Percentiles rank a stretch among this genome's conserved stretches.
Conservation (phyloP, 2,797 vertebrate genomes). For the Paedocypris micromegethes region DNA sequence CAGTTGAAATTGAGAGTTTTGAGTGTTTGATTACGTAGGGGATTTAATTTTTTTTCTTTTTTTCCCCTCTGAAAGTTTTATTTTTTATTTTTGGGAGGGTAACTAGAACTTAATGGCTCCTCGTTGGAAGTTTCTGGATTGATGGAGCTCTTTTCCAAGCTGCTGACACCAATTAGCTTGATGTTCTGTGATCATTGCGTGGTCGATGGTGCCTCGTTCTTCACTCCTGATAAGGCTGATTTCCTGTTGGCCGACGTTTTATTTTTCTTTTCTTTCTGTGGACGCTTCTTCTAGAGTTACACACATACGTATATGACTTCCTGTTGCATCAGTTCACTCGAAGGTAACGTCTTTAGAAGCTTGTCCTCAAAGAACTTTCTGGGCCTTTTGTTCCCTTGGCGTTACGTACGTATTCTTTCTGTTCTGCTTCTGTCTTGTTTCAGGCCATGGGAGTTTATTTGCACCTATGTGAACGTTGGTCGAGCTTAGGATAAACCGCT, state of each 20-base stretch:
- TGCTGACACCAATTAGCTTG: constrained; percentile 33
- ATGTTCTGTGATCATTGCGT: neutral
- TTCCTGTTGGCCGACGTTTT: neutral
- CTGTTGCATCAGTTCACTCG: no score
- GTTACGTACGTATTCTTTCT: constrained; percentile 11
- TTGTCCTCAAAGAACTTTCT: constrained; percentile 2
- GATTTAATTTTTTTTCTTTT: neutral
- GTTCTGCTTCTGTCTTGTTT: constrained; percentile 4
- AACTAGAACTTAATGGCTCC: constrained; percentile 5
- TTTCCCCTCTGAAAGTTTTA: neutral
- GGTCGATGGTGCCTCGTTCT: constrained; percentile 8
- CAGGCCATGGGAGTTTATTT: neutral
- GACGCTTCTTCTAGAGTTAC: no score
- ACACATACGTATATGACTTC: no score
- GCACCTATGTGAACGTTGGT: constrained; percentile 15
- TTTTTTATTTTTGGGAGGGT: constrained; percentile 24
- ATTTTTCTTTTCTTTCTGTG: no score
- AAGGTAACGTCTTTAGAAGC: constrained; percentile 2
- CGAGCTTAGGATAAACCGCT: neutral
- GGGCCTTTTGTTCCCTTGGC: constrained; percentile 12
- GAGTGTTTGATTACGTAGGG: constrained; percentile 15
- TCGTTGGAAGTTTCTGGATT: constrained; percentile 29
- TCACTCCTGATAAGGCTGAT: constrained; percentile 1
- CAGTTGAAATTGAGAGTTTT: constrained; percentile 34
- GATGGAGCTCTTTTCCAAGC: constrained; percentile 29